Percentiles rank a stretch among this genome's conserved stretches.
Conservation (phyloP, 1,140 invertebrate genomes). For the Microplitis mediator region DNA sequence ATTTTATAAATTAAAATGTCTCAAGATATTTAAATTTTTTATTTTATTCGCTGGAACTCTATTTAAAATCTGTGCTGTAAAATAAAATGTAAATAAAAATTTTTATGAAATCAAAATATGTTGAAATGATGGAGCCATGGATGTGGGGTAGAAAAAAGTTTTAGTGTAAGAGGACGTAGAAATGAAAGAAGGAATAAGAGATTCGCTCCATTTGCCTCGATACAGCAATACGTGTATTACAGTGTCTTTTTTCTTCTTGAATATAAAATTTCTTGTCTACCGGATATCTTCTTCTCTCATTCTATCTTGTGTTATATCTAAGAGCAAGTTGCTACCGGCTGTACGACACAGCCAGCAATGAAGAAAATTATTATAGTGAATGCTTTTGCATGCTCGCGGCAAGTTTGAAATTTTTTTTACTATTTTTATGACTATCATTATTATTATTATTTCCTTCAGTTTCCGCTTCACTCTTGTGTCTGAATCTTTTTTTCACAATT, state of each 20-base stretch:
- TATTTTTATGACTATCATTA: constrained; percentile 1
- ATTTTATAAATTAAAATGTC: too few relatives aligned
- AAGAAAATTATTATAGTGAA: constrained; percentile 10
- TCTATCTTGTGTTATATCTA: neutral
- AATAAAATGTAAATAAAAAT: constrained; percentile 12
- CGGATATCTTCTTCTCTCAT: neutral
- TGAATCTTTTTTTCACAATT: neutral
- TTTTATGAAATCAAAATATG: constrained; percentile 30
- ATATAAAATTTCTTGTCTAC: neutral
- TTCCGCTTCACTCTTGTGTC: neutral
- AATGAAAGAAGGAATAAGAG: neutral
- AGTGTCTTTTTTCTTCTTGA: neutral
- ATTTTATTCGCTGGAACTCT: too few relatives aligned
- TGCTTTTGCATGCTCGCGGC: neutral
- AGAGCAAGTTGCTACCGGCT: neutral
- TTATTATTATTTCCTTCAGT: constrained; percentile 1
- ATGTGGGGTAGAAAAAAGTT: neutral
- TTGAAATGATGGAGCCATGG: neutral
- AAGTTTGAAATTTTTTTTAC: constrained; percentile 1
- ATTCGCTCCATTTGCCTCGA: constrained; percentile 45
- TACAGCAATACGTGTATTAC: constrained; percentile 43
- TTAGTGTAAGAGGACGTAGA: neutral
- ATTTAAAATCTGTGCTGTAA: neutral
- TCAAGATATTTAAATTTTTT: too few relatives aligned
- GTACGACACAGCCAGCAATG: neutral